Percentiles rank a stretch among this genome's conserved stretches.
Conservation (phyloP, 2,888 invertebrate species). For the Lacanobia wlatinum region DNA sequence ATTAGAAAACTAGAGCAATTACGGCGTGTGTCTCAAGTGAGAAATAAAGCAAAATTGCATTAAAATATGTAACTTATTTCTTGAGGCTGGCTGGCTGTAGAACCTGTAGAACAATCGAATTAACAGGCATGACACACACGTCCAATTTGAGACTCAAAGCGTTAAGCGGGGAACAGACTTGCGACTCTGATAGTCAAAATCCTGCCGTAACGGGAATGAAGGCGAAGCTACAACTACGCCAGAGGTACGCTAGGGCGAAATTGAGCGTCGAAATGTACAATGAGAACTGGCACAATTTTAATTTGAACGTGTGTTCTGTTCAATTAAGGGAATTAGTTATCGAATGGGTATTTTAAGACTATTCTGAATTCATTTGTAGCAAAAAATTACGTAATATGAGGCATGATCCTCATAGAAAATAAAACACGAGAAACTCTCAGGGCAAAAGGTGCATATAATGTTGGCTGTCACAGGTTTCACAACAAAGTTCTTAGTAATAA, state of each 20-base stretch:
- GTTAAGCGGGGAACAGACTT: conserved; percentile 46
- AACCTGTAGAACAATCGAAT: conserved; percentile 66
- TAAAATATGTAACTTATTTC: conserved; percentile 64
- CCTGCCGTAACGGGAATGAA: conserved; percentile 48
- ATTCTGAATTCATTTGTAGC: neutral
- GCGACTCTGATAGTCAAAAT: conserved; percentile 52
- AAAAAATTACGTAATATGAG: neutral
- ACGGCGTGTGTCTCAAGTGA: conserved; percentile 28
- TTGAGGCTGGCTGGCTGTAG: conserved; percentile 57
- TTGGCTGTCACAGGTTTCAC: too few relatives aligned
- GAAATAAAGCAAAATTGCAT: conserved; percentile 58
- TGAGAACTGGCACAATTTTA: conserved; percentile 56
- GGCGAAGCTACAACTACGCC: conserved; percentile 40
- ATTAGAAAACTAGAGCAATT: conserved; percentile 51
- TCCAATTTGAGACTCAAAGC: conserved; percentile 53
- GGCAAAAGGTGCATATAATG: too few relatives aligned
- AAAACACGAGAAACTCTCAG: too few relatives aligned
- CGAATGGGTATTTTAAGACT: conserved; percentile 13
- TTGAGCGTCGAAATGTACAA: conserved; percentile 58
- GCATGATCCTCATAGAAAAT: too few relatives aligned
- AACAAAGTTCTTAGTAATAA: too few relatives aligned
- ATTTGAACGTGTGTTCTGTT: conserved; percentile 50
- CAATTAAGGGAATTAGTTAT: conserved; percentile 32
- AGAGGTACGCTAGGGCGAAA: conserved; percentile 49
- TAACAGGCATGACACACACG: conserved; percentile 61